These are phyloP conservation scores for Thera britannica DNA, from an alignment of 2,888 invertebrate species.

Conservation along the genomic window DNA sequence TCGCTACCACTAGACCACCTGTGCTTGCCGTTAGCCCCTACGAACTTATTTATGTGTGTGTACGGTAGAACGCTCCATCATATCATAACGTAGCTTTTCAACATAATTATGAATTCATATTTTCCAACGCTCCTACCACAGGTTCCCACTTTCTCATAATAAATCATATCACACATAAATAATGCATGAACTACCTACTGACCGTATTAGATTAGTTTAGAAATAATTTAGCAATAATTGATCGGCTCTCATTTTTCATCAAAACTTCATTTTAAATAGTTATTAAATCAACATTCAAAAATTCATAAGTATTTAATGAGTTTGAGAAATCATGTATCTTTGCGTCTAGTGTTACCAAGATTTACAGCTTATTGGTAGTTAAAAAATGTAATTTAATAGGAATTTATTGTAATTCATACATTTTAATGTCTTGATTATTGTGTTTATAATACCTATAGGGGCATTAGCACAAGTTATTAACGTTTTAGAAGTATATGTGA, in stretches of 20 bases:
- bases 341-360: constrained; percentile 16
- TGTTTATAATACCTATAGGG: background rate
- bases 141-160: constrained; percentile 37
- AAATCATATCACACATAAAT: constrained; percentile 40
- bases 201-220: constrained; percentile 39
- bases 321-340: constrained; percentile 30
- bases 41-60: too few species aligned
- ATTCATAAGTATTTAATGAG: constrained; percentile 30
- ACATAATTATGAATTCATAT: constrained; percentile 18
- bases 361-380: constrained; percentile 17
- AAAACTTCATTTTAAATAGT: constrained; percentile 27
- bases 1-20: too few species aligned
- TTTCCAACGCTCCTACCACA: constrained; percentile 19
- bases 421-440: constrained; percentile 21
- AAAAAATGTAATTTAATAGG: constrained; percentile 13
- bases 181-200: constrained; percentile 35
- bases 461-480: background rate
- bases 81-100: constrained; percentile 10
- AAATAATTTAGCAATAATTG: constrained; percentile 42
- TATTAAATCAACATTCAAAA: constrained; percentile 35
- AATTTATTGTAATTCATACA: constrained; percentile 18
- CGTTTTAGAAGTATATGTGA: background rate
- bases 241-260: constrained; percentile 35
- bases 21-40: too few species aligned
- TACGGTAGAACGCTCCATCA: constrained; percentile 2